These are phyloP conservation scores for Diorhabda elongata DNA, from an alignment of 1,140 invertebrate species.

Conservation along the genomic window DNA sequence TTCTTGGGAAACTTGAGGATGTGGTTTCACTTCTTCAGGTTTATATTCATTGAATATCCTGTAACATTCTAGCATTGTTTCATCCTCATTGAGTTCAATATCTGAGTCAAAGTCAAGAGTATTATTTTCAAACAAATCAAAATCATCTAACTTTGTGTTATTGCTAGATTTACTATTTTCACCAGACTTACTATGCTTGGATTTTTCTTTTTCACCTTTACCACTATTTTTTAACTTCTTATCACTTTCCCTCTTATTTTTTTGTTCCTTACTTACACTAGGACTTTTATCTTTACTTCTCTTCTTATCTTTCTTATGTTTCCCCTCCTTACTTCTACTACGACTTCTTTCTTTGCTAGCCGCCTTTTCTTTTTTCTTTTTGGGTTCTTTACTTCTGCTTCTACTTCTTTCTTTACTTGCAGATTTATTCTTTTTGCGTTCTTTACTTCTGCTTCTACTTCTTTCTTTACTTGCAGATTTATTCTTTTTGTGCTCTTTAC, in stretches of 20 bases:
- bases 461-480: constrained; percentile 4
- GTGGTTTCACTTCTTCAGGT: constrained; percentile 23
- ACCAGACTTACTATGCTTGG: constrained; percentile 14
- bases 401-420: constrained; percentile 7
- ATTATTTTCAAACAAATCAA: constrained; percentile 5
- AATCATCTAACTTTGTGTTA: constrained; percentile 18
- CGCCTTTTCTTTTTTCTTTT: not conserved
- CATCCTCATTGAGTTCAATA: constrained; percentile 36
- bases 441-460: not conserved
- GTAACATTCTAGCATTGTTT: constrained; percentile 62
- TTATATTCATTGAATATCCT: constrained; percentile 65
- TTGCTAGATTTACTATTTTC: constrained; percentile 1
- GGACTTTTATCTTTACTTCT: constrained; percentile 15
- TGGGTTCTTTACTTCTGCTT: constrained; percentile 20
- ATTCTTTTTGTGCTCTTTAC: constrained; percentile 4
- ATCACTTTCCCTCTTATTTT: constrained; percentile 24
- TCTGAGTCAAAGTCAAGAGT: constrained; percentile 18
- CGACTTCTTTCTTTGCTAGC: constrained; percentile 23
- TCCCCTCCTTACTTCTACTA: constrained; percentile 23
- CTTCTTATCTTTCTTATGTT: constrained; percentile 19
- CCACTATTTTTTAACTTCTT: constrained; percentile 27
- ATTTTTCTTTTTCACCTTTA: constrained; percentile 30
- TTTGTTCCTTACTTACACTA: constrained; percentile 27
- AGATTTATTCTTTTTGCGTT: constrained; percentile 8
- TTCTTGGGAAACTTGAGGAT: constrained; percentile 10